phyloP scores from a whole-genome alignment of 1,140 invertebrate species.

The Drosophila tani region DNA sequence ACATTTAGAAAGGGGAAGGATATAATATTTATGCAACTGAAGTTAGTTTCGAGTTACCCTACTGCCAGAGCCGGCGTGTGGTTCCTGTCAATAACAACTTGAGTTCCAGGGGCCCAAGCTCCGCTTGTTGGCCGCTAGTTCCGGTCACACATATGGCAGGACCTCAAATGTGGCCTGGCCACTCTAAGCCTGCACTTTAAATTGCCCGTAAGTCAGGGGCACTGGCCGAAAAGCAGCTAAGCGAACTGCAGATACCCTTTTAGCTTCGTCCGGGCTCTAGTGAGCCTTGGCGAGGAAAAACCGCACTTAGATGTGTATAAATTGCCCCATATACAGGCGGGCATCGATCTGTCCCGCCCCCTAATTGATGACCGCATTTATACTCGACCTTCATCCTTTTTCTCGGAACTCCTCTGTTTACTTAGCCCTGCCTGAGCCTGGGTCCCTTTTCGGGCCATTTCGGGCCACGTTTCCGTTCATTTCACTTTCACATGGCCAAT shows the following conservation, averaged over 20 bases:
- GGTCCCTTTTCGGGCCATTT: conserved; percentile 37
- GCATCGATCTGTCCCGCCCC: conserved; percentile 50
- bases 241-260: conserved; percentile 35
- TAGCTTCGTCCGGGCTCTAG: conserved; percentile 5
- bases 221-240: background rate
- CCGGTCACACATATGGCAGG: conserved; percentile 48
- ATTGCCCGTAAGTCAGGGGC: conserved; percentile 26
- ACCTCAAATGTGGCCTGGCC: conserved; percentile 41
- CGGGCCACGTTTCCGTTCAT: conserved; percentile 54
- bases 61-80: background rate
- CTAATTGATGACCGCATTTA: conserved; percentile 54
- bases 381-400: conserved; percentile 47
- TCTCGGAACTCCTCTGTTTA: conserved; percentile 25
- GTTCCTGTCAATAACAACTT: conserved; percentile 59
- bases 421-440: conserved; percentile 1
- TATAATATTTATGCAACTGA: too few species aligned
- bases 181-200: conserved; percentile 45
- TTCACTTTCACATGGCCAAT: conserved; percentile 58
- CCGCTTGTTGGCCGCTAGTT: conserved; percentile 44
- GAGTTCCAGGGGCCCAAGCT: conserved; percentile 24
- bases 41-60: background rate
- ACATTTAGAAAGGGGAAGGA: too few species aligned
- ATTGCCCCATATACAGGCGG: conserved; percentile 26
- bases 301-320: conserved; percentile 69
- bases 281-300: conserved; percentile 31